Evolutionary conservation across 2,888 invertebrate genomes (phyloP).

Genomic region (Caenorhabditis macrosperma): DNA sequence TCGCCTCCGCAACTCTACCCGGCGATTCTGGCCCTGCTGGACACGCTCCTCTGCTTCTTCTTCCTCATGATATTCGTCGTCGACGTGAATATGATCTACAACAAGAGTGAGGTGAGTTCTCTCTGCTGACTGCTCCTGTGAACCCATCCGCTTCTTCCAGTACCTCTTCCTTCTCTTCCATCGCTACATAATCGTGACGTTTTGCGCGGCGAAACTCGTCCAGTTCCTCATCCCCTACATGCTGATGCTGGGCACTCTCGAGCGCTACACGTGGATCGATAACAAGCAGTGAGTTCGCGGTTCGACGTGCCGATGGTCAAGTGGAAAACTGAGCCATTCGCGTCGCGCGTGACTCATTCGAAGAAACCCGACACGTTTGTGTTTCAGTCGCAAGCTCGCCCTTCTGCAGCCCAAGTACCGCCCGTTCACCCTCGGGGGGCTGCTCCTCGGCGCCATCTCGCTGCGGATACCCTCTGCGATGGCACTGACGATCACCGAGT

Average conservation of each 20-base stretch:
- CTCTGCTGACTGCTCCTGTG: background rate
- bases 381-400: constrained; percentile 61
- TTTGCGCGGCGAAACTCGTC: constrained; percentile 64
- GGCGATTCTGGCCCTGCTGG: constrained; percentile 69
- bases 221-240: constrained; percentile 73
- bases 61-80: constrained; percentile 74
- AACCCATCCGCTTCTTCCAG: constrained; percentile 58
- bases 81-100: constrained; percentile 71
- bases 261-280: constrained; percentile 73
- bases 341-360: background rate
- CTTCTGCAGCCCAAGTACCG: constrained; percentile 64
- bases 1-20: constrained; percentile 73
- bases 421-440: constrained; percentile 60
- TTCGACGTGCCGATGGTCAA: constrained; percentile 9
- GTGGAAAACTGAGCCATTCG: constrained; percentile 25
- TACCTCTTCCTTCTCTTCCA: constrained; percentile 71
- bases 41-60: constrained; percentile 67
- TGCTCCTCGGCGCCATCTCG: constrained; percentile 54
- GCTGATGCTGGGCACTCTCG: constrained; percentile 72
- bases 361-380: too few relatives aligned
- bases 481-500: constrained; percentile 65
- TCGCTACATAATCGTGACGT: constrained; percentile 68
- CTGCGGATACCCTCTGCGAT: constrained; percentile 64
- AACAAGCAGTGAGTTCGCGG: constrained; percentile 61
- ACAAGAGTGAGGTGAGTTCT: constrained; percentile 64